These are phyloP conservation scores for Alexandromys fortis DNA, from an alignment of 2,113 vertebrate species.

Conservation along the genomic window DNA sequence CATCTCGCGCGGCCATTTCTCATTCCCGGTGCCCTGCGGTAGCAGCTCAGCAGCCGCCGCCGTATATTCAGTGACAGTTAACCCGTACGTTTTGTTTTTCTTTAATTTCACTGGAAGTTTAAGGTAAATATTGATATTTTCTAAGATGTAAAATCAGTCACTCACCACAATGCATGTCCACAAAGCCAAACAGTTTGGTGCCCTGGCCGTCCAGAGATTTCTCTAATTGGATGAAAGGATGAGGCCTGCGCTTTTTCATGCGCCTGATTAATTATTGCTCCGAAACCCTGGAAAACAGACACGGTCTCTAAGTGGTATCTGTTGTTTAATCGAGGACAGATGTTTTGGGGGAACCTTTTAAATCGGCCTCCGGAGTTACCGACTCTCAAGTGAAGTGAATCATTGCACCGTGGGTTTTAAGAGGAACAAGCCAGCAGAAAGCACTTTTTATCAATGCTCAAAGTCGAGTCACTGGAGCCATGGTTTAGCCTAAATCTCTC, in stretches of 20 bases:
- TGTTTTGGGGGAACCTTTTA: constrained; percentile 64
- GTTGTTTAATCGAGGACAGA: constrained; percentile 69
- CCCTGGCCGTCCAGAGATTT: constrained; percentile 56
- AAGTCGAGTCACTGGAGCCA: not conserved
- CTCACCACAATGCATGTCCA: constrained; percentile 62
- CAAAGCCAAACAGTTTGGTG: constrained; percentile 71
- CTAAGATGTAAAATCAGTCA: constrained; percentile 72
- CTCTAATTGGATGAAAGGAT: constrained; percentile 77
- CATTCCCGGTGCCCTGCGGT: not conserved
- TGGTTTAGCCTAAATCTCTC: not conserved
- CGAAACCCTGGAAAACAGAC: constrained; percentile 50
- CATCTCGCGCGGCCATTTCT: not conserved
- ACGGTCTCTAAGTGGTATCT: constrained; percentile 55
- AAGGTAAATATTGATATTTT: constrained; percentile 80
- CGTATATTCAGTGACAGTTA: constrained; percentile 57
- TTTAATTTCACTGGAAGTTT: constrained; percentile 72
- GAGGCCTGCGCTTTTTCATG: constrained; percentile 68
- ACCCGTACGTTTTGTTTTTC: constrained; percentile 63
- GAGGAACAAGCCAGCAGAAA: not conserved
- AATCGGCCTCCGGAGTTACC: constrained; percentile 36
- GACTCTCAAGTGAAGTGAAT: constrained; percentile 47
- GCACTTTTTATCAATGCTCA: constrained; percentile 17
- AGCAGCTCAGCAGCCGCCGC: constrained; percentile 1
- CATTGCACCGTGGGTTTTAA: constrained; percentile 32
- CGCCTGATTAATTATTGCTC: constrained; percentile 69